Base-by-base conservation (phyloP, 2,888 invertebrate genomes). In the Megastigmus dorsalis region DNA sequence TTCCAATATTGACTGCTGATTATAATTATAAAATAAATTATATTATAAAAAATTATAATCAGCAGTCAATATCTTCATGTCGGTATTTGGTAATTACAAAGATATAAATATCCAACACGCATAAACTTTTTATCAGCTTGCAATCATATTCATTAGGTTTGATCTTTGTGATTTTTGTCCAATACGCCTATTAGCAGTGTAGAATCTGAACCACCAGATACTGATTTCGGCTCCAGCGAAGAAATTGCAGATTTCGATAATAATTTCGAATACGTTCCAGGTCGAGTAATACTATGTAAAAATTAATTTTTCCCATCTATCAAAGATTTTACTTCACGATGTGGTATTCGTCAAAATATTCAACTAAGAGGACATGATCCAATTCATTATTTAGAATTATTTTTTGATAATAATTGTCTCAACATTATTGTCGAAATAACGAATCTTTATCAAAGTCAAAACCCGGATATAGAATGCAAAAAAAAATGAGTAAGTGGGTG, bases 401-500 rank as follows among this genome's bases (percentile, higher is more conserved):
- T 63, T 63, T 28, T 45, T 18, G 63, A 45, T 28, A 13, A 13
- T 28, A 6, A 1, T n/a, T 15, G 45, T 45, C 13, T 63, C 3
- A 15, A 63, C 3, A 10, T 20, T 18, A 60, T 43, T 41, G 5
- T 9, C 4, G 13, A 28, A 5, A n/a, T 10, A 48, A 20, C 23
- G 26, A 63, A 26, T n/a, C 23, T 23, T 28, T 63, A 13, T 30
- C 48, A 63, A 28, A 15, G 3, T 28, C 48, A 63, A 63, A 63
- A 63, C 30, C 48, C 63, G 13, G 48, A 63, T 45, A 26, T 4
- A 3, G 18, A 45, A 28, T 15, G 48, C 1, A 5, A 5, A 13
- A n/a, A n/a, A 63, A 63, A 63, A 63, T 63, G 63, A 45, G 18
- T 55, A 30, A 55, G 15, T 30, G 55, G 55, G 5, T 28, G 7